Evolutionary conservation across 2,888 invertebrate genomes (phyloP), one percentile per base, ranked within the genome.

Genomic region (Loripinus fragilis): DNA sequence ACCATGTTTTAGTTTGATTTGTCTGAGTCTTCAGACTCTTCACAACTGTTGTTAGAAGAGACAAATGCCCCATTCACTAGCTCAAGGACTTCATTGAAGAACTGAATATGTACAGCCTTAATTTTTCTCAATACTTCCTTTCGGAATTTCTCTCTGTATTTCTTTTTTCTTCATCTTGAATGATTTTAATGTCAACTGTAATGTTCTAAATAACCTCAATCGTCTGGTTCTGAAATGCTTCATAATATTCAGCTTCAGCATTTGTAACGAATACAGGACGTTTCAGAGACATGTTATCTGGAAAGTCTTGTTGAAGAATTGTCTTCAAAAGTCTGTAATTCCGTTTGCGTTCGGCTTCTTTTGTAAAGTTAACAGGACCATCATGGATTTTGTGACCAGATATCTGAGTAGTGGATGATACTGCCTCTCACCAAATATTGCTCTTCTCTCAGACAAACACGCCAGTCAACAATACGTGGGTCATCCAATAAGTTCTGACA

Each of bases 101-200:
- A 74, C 3, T 60, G 5, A 23, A 74, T 60, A 42, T 69, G 60
- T 15, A 41, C 41, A 41, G 41, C 64, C 35, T 45, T 66, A 41
- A 60, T 74, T 41, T 33, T 73, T 3, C 17, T 45, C 7, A 20
- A 25, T 30, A 69, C 2, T 5, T 17, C 10, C 28, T 55, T 55
- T 25, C 55, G 28, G 7, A 55, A 55, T 20, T 5, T 25, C 2
- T 17, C 45, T 55, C 12, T n/a, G n/a, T 45, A 74, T 10, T 17
- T n/a, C 23, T 42, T 15, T n/a, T 64, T 41, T 7, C 8, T 15
- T 41, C 15, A 7, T 41, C n/a, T n/a, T n/a, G n/a, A n/a, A n/a
- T n/a, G n/a, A n/a, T n/a, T n/a, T n/a, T n/a, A n/a, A n/a, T n/a
- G n/a, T 41, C 74, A 42, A 69, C 42, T 3, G 74, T 45, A 33